Evolutionary conservation across 2,888 invertebrate genomes (phyloP), one percentile per base, ranked within the genome.

Genomic region (Eurytoma adleriae): DNA sequence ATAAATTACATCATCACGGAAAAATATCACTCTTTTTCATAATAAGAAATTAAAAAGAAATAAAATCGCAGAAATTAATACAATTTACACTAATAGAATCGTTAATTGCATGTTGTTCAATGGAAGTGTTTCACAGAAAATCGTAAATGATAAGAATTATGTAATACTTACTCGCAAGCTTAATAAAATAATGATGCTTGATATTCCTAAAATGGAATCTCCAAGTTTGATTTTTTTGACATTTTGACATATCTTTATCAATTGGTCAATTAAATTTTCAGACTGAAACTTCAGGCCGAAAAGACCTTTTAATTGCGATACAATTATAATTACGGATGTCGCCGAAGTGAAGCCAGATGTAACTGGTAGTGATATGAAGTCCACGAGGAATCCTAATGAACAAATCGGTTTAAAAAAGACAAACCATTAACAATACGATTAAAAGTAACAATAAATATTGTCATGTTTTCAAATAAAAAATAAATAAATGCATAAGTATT

Each of bases 301-400:
- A 68, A 96, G 91, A 71, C 94, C 94, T 91, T 95, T 96, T 16
- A 96, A 84, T 91, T 97, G 97, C 7, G 95, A 93, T 54, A 93
- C 92, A 59, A 95, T 93, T 85, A 97, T 96, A 85, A 96, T 95
- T 14, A 96, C 90, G 0, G 97, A 95, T 24, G 96, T 96, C 13
- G 96, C 96, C 1, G 96, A 95, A 61, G 96, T 96, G 90, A 97
- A 97, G 1, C 96, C 96, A 84, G 95, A 95, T 20, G 95, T 95
- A 72, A 97, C 96, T 13, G 96, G 95, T 40, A 95, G 93, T 0
- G 97, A 96, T 85, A 97, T 97, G 87, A 97, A 95, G 85, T 96
- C 96, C 77, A 97, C 95, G 84, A 97, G 91, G 90, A 96, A 96
- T 73, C 96, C 97, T 96, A n/a, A 3, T 2, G 27, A 64, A 27